Conservation (phyloP, 1,140 invertebrate species). For the Chironomus striatipennis region DNA sequence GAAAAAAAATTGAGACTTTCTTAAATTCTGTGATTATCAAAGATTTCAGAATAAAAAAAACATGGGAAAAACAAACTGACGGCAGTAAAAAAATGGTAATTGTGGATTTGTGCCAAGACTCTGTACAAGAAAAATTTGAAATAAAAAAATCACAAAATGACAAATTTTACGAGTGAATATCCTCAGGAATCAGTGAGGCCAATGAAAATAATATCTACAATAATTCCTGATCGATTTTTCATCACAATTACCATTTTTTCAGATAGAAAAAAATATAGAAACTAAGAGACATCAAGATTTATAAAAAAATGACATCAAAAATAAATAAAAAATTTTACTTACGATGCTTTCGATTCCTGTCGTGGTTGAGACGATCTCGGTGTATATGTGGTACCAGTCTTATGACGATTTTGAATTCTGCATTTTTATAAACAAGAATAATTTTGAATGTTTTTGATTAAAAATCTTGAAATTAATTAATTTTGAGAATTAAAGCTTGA, state of each 20-base stretch:
- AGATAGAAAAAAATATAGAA: neutral
- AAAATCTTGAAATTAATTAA: neutral
- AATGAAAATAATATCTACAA: too few relatives aligned
- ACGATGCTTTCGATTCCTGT: constrained; percentile 44
- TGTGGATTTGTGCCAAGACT: too few relatives aligned
- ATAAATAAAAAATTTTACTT: constrained; percentile 35
- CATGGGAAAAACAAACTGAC: neutral
- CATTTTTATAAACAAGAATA: neutral
- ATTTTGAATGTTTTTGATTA: neutral
- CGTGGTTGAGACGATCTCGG: neutral
- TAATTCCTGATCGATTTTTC: too few relatives aligned
- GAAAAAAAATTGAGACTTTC: neutral
- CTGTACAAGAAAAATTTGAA: neutral
- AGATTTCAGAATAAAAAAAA: neutral
- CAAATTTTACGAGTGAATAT: neutral
- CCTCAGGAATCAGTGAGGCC: neutral
- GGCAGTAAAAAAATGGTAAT: neutral
- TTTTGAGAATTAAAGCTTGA: neutral
- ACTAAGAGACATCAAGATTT: neutral
- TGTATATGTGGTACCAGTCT: neutral
- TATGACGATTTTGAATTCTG: constrained; percentile 16
- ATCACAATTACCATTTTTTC: too few relatives aligned
- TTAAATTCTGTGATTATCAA: neutral
- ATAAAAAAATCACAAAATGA: neutral
- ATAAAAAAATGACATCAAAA: constrained; percentile 23